These are phyloP conservation scores for Capreolus pygargus DNA, from an alignment of 2,113 vertebrate species.

Conservation along the genomic window DNA sequence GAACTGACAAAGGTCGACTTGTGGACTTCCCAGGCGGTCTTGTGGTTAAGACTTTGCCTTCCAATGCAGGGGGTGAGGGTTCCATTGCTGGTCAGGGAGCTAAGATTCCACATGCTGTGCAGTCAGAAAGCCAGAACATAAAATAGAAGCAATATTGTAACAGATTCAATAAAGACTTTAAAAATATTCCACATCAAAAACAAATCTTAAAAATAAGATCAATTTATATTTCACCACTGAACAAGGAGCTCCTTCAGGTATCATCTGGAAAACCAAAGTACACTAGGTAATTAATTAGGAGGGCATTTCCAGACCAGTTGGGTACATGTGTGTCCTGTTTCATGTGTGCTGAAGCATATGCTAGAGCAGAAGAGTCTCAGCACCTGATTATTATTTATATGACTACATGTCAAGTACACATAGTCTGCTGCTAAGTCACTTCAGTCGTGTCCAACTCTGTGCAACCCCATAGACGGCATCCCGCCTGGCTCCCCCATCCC, in stretches of 20 bases:
- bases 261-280: background rate
- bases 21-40: background rate
- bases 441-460: too few species aligned
- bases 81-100: background rate
- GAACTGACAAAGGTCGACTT: background rate
- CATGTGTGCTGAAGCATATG: too few species aligned
- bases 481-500: too few species aligned
- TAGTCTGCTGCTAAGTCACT: background rate
- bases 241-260: background rate
- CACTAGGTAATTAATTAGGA: background rate
- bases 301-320: accelerated
- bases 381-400: background rate
- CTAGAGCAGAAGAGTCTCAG: background rate
- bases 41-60: background rate
- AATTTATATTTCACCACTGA: background rate
- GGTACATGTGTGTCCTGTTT: too few species aligned
- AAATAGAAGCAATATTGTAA: background rate
- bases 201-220: background rate
- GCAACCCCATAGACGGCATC: too few species aligned
- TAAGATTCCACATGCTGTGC: background rate
- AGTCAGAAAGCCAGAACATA: background rate
- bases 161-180: background rate
- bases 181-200: background rate
- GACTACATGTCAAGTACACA: background rate
- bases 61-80: background rate